Percentiles rank a stretch among this genome's conserved stretches.
Conservation (phyloP, 1,140 invertebrate species). For the Scaptomyza pallida region DNA sequence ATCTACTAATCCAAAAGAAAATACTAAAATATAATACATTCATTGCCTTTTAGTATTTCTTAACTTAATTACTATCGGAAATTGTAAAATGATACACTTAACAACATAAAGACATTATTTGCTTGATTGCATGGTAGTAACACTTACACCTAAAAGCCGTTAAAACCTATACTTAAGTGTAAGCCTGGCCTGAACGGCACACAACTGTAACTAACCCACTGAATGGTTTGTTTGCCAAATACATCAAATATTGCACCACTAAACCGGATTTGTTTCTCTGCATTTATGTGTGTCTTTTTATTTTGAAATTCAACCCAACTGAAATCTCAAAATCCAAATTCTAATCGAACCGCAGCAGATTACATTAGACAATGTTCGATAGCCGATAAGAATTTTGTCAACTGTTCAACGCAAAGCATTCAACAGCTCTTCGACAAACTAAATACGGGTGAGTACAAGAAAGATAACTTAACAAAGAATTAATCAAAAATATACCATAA, state of each 20-base stretch:
- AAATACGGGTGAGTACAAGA: slow-evolving; percentile 79
- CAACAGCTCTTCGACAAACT: slow-evolving; percentile 87
- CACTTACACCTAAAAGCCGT: no score
- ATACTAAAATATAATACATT: no score
- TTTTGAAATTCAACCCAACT: slow-evolving; percentile 41
- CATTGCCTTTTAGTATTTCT: no score
- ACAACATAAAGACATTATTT: no score
- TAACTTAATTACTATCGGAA: no score
- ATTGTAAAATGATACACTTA: no score
- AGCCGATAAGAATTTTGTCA: slow-evolving; percentile 86
- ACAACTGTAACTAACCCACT: slow-evolving; percentile 67
- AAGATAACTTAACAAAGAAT: neutral
- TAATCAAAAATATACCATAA: neutral
- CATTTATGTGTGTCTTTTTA: slow-evolving; percentile 48
- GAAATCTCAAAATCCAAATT: slow-evolving; percentile 58
- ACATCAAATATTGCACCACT: slow-evolving; percentile 66
- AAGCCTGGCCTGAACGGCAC: slow-evolving; percentile 10
- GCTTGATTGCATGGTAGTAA: no score
- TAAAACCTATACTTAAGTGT: no score
- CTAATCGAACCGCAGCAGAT: slow-evolving; percentile 85
- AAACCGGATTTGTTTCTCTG: slow-evolving; percentile 71
- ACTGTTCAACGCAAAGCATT: slow-evolving; percentile 87
- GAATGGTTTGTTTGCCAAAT: slow-evolving; percentile 40
- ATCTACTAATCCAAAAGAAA: no score
- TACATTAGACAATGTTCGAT: slow-evolving; percentile 88